Evolutionary conservation across 2,797 vertebrate species (phyloP).

Genomic region (Astyanax mexicanus): DNA sequence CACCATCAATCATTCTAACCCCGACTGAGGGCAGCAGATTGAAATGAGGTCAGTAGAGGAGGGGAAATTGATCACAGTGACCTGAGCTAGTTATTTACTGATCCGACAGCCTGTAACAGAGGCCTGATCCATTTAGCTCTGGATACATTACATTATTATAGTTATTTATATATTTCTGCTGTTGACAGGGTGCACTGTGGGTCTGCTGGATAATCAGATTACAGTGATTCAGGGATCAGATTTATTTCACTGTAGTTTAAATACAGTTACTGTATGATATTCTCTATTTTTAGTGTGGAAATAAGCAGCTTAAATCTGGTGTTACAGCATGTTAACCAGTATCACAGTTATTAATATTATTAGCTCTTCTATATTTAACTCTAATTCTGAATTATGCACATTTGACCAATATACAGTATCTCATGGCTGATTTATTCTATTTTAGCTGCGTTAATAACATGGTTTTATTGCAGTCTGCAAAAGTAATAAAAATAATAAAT

Average conservation of each 20-base stretch:
- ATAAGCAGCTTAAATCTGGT: neutral
- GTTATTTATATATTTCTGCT: constrained; percentile 31
- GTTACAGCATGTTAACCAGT: no score
- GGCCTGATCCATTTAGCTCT: constrained; percentile 39
- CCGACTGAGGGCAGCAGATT: constrained; percentile 9
- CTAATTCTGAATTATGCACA: no score
- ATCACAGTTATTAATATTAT: no score
- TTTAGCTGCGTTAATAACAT: no score
- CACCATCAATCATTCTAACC: neutral
- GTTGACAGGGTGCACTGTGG: constrained; percentile 28
- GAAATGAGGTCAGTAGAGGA: constrained; percentile 62
- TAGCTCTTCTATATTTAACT: no score
- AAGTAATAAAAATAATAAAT: no score
- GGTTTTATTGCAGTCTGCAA: no score
- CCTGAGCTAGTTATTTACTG: constrained; percentile 58
- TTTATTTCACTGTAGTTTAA: constrained; percentile 27
- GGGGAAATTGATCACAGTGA: constrained; percentile 63
- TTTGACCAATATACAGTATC: no score
- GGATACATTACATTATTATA: constrained; percentile 39
- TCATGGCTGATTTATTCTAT: no score
- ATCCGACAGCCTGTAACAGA: constrained; percentile 32
- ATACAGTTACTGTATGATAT: constrained; percentile 40
- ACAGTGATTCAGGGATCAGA: constrained; percentile 30
- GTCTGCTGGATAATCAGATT: constrained; percentile 53
- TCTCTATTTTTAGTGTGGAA: no score